Conservation (phyloP, 2,797 vertebrate genomes). For the Ctenosaura bakeri region DNA sequence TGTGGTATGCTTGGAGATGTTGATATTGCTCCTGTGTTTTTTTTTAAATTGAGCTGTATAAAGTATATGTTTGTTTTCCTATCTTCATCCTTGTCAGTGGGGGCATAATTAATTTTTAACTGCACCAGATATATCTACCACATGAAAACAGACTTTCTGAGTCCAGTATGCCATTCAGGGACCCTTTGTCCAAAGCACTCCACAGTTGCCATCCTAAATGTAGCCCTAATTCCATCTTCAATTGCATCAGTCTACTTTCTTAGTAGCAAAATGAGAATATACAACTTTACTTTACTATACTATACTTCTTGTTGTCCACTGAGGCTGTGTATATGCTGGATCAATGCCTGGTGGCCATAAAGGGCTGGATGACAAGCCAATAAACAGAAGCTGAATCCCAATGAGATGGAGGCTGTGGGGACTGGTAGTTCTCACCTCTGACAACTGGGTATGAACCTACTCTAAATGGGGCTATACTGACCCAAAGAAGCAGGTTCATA, state of each 20-base stretch:
- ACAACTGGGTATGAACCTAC: no score
- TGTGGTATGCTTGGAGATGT: not conserved
- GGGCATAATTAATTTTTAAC: constrained; percentile 18
- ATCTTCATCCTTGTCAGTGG: constrained; percentile 1
- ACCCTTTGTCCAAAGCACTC: not conserved
- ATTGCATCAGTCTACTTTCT: no score
- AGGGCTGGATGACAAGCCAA: no score
- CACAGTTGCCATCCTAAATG: not conserved
- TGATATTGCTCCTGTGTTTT: not conserved
- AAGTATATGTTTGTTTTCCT: constrained; percentile 16
- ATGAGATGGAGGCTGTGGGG: no score
- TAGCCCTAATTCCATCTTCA: not conserved
- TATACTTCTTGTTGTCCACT: no score
- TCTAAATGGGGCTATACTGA: no score
- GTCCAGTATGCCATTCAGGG: not conserved
- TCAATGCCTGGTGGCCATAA: no score
- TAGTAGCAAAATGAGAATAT: not conserved
- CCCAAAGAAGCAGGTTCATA: no score
- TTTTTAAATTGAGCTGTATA: not conserved
- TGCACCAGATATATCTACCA: not conserved
- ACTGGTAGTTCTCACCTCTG: no score
- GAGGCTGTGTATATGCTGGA: no score
- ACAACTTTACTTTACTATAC: not conserved
- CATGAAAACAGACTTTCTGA: not conserved
- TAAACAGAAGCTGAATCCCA: no score